A percentile compares a stretch with the other conserved stretches of the same genome.
These are phyloP conservation scores for Melipona bicolor DNA, from an alignment of 2,888 invertebrate species.

Conservation along the genomic window DNA sequence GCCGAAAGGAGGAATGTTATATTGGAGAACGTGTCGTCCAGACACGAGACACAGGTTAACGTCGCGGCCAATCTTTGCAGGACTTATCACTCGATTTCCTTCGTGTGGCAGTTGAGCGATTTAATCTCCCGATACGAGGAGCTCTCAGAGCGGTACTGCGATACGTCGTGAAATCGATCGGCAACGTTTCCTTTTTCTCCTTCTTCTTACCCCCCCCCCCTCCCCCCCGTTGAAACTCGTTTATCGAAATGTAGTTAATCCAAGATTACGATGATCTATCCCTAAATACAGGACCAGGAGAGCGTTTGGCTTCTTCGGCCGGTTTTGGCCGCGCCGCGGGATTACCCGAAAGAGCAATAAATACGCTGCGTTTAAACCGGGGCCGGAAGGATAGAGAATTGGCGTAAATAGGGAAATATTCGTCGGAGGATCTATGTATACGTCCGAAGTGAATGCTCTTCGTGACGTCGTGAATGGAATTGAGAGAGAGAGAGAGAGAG, in stretches of 20 bases:
- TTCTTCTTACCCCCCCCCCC: neutral
- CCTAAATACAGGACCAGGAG: conserved; percentile 11
- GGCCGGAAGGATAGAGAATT: conserved; percentile 34
- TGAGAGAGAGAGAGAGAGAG: neutral
- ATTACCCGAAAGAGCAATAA: conserved; percentile 62
- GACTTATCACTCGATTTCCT: neutral
- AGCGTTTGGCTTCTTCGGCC: conserved; percentile 6
- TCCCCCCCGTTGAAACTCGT: conserved; percentile 36
- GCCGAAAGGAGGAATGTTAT: conserved; percentile 30
- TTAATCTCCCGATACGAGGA: neutral
- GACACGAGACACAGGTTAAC: conserved; percentile 8
- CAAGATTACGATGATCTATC: conserved; percentile 63
- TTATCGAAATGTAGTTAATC: conserved; percentile 64
- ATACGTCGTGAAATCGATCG: conserved; percentile 43
- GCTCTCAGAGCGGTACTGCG: conserved; percentile 37
- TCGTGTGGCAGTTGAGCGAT: neutral
- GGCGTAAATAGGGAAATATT: conserved; percentile 61
- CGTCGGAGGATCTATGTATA: conserved; percentile 24
- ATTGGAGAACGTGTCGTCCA: conserved; percentile 25
- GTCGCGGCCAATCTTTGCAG: neutral
- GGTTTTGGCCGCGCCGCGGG: conserved; percentile 33
- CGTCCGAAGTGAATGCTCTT: conserved; percentile 48
- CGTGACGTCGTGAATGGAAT: conserved; percentile 38
- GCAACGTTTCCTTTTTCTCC: neutral
- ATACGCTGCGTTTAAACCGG: conserved; percentile 53